Percentiles rank a stretch among this genome's conserved stretches.
phyloP scores from a whole-genome alignment of 2,888 invertebrate genomes.

The Cheilosia impressa region DNA sequence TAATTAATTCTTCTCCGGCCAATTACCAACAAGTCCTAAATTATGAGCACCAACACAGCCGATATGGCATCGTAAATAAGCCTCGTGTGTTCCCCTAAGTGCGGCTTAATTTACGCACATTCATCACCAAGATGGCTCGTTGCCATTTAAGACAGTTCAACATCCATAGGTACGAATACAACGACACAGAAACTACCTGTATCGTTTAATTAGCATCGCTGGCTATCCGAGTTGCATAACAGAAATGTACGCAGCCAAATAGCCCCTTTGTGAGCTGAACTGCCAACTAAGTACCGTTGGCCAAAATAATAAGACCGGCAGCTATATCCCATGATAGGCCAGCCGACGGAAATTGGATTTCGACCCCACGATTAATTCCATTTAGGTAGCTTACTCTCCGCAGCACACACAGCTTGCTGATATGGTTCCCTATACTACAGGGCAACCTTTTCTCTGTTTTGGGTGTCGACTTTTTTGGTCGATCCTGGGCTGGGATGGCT shows the following conservation, averaged over 20 bases:
- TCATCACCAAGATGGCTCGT: constrained; percentile 7
- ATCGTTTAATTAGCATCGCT: constrained; percentile 43
- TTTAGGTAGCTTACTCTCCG: constrained; percentile 42
- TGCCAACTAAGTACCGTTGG: background rate
- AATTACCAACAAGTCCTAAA: constrained; percentile 18
- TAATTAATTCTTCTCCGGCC: constrained; percentile 27
- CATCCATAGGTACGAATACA: background rate
- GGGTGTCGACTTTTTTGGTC: background rate
- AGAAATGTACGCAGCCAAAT: constrained; percentile 13
- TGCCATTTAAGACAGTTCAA: constrained; percentile 11
- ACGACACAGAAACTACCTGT: constrained; percentile 2
- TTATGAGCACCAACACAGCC: constrained; percentile 1
- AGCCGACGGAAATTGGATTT: constrained; percentile 41
- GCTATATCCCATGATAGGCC: constrained; percentile 18
- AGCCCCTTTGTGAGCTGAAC: constrained; percentile 12
- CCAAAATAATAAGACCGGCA: constrained; percentile 9
- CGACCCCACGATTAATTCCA: constrained; percentile 43
- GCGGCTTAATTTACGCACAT: background rate
- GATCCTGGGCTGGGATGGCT: background rate
- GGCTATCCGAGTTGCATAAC: background rate
- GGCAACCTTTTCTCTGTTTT: constrained; percentile 14
- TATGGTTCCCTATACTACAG: background rate
- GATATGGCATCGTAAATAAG: constrained; percentile 23
- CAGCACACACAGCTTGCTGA: background rate
- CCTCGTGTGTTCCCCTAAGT: background rate